Evolutionary conservation across 2,113 vertebrate genomes (phyloP).

Genomic region (Piprites chloris): DNA sequence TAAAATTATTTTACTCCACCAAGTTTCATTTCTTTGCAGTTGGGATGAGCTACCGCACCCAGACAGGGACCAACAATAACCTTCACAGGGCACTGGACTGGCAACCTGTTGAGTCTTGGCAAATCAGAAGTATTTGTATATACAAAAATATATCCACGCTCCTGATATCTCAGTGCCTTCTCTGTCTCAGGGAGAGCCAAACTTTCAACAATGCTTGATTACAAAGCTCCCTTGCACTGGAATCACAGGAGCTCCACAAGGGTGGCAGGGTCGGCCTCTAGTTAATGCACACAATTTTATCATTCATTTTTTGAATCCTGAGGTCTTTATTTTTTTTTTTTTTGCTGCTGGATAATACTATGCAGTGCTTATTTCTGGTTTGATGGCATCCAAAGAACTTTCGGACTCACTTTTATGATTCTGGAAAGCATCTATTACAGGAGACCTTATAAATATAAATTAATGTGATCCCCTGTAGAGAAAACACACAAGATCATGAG

Average conservation of each 20-base stretch:
- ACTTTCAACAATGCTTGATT: neutral
- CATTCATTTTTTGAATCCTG: neutral
- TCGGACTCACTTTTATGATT: neutral
- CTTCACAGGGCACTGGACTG: neutral
- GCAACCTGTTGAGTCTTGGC: neutral
- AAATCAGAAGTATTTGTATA: neutral
- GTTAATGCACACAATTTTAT: neutral
- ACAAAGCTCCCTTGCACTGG: neutral
- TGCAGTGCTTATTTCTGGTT: neutral
- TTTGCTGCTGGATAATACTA: neutral
- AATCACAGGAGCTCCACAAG: neutral
- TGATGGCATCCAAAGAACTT: conserved; percentile 24
- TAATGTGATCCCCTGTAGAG: conserved; percentile 33
- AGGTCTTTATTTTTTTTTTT: neutral
- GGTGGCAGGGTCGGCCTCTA: neutral
- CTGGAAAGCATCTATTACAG: conserved; percentile 11
- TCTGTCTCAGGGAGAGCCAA: neutral
- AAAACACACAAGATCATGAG: conserved; percentile 38
- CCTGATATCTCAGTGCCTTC: neutral
- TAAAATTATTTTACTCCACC: neutral
- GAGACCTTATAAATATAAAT: conserved; percentile 45
- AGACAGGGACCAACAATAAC: neutral
- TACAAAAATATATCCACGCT: neutral
- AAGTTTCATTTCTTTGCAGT: neutral
- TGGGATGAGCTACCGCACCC: neutral